phyloP scores from a whole-genome alignment of 2,797 vertebrate species.

The Podarcis siculus region DNA sequence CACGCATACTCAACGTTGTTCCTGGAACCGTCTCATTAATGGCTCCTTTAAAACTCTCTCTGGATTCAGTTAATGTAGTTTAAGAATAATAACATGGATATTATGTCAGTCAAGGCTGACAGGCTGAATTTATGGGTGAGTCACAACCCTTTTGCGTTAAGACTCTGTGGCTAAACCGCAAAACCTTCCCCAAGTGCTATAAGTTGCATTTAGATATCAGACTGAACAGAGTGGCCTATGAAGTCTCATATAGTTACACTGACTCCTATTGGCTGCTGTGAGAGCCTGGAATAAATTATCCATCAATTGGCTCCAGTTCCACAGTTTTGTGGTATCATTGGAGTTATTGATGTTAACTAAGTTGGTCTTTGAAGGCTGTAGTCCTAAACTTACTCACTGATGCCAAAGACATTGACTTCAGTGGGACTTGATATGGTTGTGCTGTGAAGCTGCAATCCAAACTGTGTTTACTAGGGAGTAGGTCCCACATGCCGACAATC shows the following conservation, averaged over 20 bases:
- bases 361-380: neutral
- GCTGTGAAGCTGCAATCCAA: conserved; percentile 22
- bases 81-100: neutral
- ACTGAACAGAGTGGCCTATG: conserved; percentile 67
- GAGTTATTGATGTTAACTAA: conserved; percentile 25
- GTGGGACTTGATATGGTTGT: conserved; percentile 29
- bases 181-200: conserved; percentile 51
- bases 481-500: neutral
- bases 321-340: conserved; percentile 72
- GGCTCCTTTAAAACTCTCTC: conserved; percentile 28
- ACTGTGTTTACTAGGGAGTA: neutral
- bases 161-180: conserved; percentile 44
- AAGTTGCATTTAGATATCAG: conserved; percentile 65
- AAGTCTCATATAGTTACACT: conserved; percentile 64
- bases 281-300: conserved; percentile 75
- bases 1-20: conserved; percentile 16
- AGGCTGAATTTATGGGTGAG: conserved; percentile 45
- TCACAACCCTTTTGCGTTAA: conserved; percentile 50
- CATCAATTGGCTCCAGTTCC: conserved; percentile 76
- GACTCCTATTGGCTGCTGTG: conserved; percentile 67
- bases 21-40: neutral
- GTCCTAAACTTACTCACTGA: neutral
- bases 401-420: neutral
- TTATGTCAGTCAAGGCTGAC: conserved; percentile 22
- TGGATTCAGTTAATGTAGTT: neutral